These are phyloP conservation scores for Atta colombica DNA, from an alignment of 1,140 invertebrate genomes.

Conservation along the genomic window DNA sequence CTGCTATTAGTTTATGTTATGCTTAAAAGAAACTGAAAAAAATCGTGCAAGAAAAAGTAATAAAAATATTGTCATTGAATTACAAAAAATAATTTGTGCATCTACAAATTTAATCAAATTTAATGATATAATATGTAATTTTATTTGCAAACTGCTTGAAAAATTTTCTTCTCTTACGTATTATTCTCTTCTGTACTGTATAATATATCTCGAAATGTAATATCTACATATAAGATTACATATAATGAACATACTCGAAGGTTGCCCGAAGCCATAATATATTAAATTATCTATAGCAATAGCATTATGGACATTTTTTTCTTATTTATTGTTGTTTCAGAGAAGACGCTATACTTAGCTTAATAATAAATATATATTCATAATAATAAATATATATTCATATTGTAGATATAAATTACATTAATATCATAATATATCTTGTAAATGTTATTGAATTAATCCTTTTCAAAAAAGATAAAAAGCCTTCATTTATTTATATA, in stretches of 20 bases:
- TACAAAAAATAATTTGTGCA: neutral
- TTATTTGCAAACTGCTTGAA: neutral
- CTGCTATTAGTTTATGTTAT: too few species aligned
- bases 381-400: too few species aligned
- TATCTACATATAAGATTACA: too few species aligned
- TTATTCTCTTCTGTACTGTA: neutral
- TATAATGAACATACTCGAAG: neutral
- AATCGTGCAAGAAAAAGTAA: neutral
- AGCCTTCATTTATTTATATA: neutral
- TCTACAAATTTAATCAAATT: neutral
- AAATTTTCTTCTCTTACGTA: neutral
- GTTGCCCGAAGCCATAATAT: neutral
- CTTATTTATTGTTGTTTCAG: neutral
- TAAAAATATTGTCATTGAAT: neutral
- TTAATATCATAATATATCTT: too few species aligned
- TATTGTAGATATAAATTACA: too few species aligned
- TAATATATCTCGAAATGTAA: neutral
- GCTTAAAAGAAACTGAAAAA: neutral
- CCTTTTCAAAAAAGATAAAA: too few species aligned
- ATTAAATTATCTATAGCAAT: constrained; percentile 14
- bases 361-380: too few species aligned
- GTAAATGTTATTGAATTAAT: too few species aligned
- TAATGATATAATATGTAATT: neutral
- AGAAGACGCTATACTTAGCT: neutral
- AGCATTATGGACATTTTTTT: neutral